A percentile compares a stretch with the other conserved stretches of the same genome.
Evolutionary conservation across 1,140 invertebrate species (phyloP).

Genomic region (Aphaenogaster ashmeadi): DNA sequence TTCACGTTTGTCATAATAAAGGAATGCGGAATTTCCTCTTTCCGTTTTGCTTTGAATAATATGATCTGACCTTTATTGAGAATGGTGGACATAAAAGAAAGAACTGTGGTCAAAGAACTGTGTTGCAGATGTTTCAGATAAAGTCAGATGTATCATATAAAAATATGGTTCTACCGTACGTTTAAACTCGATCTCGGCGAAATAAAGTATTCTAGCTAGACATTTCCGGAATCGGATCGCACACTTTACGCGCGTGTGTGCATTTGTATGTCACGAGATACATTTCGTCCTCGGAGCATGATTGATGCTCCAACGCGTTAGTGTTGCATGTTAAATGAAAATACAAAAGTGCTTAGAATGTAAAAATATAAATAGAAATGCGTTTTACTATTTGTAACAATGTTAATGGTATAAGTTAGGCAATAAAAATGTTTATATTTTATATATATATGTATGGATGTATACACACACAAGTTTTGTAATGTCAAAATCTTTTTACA

Average conservation of each 20-base stretch:
- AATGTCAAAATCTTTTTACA: neutral
- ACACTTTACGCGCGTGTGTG: neutral
- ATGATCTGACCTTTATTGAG: neutral
- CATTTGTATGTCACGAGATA: neutral
- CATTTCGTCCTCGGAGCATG: neutral
- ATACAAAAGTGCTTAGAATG: neutral
- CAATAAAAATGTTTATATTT: neutral
- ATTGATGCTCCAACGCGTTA: conserved; percentile 9
- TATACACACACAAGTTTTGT: neutral
- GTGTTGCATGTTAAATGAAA: neutral
- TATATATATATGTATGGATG: too few relatives aligned
- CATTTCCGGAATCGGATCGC: conserved; percentile 2
- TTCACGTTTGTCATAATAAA: neutral
- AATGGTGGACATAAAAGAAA: neutral
- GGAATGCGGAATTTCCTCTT: neutral
- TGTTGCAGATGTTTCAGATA: neutral
- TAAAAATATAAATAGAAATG: conserved; percentile 15
- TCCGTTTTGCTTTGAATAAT: neutral
- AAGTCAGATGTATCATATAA: neutral
- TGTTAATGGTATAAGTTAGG: neutral
- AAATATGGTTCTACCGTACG: neutral
- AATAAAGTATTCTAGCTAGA: neutral
- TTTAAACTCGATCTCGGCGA: neutral
- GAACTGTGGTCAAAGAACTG: too few relatives aligned
- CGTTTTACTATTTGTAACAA: neutral